Conservation (phyloP, 2,888 invertebrate species). For the Eupithecia insigniata region DNA sequence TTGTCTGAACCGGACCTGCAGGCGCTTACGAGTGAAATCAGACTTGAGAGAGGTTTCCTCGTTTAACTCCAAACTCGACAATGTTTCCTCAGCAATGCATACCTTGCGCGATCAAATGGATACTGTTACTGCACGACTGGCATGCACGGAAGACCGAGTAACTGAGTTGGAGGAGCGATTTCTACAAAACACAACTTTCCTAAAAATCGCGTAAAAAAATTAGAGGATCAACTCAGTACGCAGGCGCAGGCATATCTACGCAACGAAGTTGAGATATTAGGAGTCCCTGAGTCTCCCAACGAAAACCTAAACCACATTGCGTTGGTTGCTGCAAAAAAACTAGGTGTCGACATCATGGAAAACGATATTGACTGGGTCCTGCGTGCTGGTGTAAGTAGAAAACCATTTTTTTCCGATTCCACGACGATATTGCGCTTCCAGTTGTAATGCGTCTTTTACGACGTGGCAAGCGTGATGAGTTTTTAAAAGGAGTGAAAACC, state of each 20-base stretch:
- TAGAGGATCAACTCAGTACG: not conserved
- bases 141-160: not conserved
- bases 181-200: not conserved
- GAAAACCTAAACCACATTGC: not conserved
- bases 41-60: not conserved
- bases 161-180: not conserved
- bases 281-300: not conserved
- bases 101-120: not conserved
- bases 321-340: not conserved
- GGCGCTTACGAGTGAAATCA: not conserved
- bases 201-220: not conserved
- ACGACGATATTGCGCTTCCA: not conserved
- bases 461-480: not conserved
- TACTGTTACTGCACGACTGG: not conserved
- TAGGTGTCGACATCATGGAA: not conserved
- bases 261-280: not conserved
- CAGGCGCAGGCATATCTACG: not conserved
- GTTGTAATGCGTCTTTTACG: not conserved
- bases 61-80: not conserved
- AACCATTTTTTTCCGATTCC: not conserved
- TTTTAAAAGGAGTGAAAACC: not conserved
- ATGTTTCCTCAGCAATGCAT: not conserved
- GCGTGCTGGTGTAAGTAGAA: not conserved
- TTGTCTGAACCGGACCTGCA: not conserved
- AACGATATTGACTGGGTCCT: conserved; percentile 1